Percentiles rank a stretch among this genome's conserved stretches.
Conservation (phyloP, 2,888 invertebrate genomes). For the Sinhomidia bicolor region DNA sequence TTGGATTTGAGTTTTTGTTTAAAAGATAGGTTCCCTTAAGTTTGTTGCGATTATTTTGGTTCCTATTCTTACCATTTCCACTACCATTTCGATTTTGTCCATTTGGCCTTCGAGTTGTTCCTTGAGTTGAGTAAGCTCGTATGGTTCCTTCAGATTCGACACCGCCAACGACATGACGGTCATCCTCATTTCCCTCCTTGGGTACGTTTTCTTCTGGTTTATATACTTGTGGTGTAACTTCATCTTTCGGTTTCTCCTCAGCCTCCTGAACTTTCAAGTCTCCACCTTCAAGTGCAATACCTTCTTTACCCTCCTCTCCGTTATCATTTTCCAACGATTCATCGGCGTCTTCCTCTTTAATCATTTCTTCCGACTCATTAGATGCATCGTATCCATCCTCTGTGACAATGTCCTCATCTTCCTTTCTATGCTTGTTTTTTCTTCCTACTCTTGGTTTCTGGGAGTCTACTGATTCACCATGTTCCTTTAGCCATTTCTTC, state of each 20-base stretch:
- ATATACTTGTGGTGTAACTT: background rate
- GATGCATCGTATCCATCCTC: constrained; percentile 69
- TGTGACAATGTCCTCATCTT: background rate
- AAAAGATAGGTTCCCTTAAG: constrained; percentile 40
- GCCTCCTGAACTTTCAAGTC: no score
- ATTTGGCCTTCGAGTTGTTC: constrained; percentile 30
- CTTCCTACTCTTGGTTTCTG: background rate
- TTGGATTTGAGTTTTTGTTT: constrained; percentile 29
- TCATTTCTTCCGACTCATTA: constrained; percentile 72
- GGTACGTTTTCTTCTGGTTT: no score
- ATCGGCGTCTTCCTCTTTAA: constrained; percentile 80
- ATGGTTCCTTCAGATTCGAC: background rate
- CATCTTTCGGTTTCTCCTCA: background rate
- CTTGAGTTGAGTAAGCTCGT: background rate
- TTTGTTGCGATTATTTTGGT: constrained; percentile 43
- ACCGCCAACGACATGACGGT: background rate
- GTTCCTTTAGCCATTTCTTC: constrained; percentile 69
- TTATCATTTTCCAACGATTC: constrained; percentile 16
- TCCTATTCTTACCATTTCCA: constrained; percentile 42
- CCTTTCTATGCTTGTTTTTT: constrained; percentile 28
- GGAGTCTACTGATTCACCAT: background rate
- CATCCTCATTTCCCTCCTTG: background rate
- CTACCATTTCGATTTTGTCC: background rate
- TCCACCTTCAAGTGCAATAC: no score
- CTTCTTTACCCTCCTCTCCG: constrained; percentile 15